Conservation (phyloP, 2,888 invertebrate species). For the Merodon equestris region DNA sequence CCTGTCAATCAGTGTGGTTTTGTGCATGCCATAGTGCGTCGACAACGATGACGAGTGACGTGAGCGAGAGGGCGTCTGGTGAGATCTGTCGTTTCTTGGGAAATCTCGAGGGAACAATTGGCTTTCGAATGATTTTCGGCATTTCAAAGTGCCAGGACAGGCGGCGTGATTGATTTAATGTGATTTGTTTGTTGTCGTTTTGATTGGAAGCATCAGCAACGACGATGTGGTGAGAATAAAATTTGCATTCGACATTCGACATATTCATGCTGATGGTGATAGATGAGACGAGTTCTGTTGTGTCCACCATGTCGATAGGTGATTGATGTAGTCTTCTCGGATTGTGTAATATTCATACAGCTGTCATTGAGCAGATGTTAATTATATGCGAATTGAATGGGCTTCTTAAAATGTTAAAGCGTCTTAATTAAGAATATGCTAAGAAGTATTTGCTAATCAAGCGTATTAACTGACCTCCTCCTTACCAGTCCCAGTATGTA, state of each 20-base stretch:
- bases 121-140: slow-evolving; percentile 50
- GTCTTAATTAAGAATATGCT: too few species aligned
- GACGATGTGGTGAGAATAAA: slow-evolving; percentile 27
- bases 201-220: slow-evolving; percentile 35
- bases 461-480: too few species aligned
- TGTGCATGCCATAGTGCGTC: slow-evolving; percentile 42
- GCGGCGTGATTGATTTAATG: slow-evolving; percentile 59
- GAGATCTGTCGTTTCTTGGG: slow-evolving; percentile 40
- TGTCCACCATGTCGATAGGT: slow-evolving; percentile 34
- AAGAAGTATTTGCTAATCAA: too few species aligned
- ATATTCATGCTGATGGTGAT: slow-evolving; percentile 37
- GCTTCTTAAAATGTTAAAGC: too few species aligned
- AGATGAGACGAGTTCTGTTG: slow-evolving; percentile 57
- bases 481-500: too few species aligned
- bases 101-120: slow-evolving; percentile 62
- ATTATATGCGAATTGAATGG: neutral
- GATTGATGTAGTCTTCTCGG: slow-evolving; percentile 44
- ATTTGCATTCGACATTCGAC: slow-evolving; percentile 34
- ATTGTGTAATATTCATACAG: slow-evolving; percentile 20
- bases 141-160: slow-evolving; percentile 56
- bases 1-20: slow-evolving; percentile 67
- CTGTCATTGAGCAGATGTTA: slow-evolving; percentile 1
- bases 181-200: slow-evolving; percentile 66
- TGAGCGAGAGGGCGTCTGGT: slow-evolving; percentile 21
- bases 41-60: slow-evolving; percentile 15